Evolutionary conservation across 2,888 invertebrate genomes (phyloP).

Genomic region (Pterobdella sp.): DNA sequence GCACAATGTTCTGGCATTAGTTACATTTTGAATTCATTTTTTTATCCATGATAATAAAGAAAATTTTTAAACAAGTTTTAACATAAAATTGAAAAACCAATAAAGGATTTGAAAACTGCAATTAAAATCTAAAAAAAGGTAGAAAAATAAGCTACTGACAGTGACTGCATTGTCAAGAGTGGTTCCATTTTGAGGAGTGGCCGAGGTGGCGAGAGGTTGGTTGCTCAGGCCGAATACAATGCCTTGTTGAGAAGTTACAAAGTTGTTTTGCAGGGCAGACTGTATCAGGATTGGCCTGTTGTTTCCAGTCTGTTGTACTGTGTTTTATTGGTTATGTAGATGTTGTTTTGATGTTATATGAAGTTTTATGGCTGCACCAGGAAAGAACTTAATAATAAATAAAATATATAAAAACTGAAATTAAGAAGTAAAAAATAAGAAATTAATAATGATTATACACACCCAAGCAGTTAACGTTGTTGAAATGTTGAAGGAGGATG

Average conservation of each 20-base stretch:
- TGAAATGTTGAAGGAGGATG: constrained; percentile 21
- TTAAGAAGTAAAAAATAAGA: too few species aligned
- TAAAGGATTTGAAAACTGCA: background rate
- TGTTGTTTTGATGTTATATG: too few species aligned
- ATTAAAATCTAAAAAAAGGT: background rate
- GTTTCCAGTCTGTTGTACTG: constrained; percentile 12
- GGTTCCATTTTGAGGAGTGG: constrained; percentile 28
- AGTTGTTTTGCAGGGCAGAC: background rate
- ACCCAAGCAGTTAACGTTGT: constrained; percentile 21
- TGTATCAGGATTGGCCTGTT: constrained; percentile 3
- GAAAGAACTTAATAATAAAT: too few species aligned
- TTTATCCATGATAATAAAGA: background rate
- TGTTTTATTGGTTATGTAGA: background rate
- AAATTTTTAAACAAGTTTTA: background rate
- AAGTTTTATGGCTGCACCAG: too few species aligned
- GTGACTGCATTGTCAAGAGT: constrained; percentile 11
- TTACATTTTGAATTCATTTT: background rate
- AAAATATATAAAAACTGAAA: too few species aligned
- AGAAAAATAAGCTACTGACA: background rate
- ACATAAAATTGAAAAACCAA: too few species aligned
- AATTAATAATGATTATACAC: background rate
- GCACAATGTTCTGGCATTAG: constrained; percentile 38
- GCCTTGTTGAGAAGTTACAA: constrained; percentile 14
- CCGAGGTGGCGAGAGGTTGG: constrained; percentile 25
- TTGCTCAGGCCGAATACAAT: constrained; percentile 25